Evolutionary conservation across 2,888 invertebrate species (phyloP), one percentile per base, ranked within the genome.

Genomic region (Serrognathus titanus): DNA sequence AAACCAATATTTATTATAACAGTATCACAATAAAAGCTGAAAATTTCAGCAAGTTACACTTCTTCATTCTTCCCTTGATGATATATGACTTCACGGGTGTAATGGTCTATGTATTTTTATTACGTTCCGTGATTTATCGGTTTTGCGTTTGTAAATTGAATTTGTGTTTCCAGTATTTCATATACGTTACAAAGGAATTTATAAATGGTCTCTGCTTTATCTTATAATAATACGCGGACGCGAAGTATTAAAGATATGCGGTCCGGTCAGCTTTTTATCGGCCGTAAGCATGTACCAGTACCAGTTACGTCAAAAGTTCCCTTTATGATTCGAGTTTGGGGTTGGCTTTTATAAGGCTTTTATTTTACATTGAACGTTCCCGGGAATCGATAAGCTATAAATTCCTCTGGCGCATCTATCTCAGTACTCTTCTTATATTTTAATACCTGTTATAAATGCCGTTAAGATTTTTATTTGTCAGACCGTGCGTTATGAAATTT

Each of bases 291-390:
- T 9, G 40, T 54, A 49, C 48, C 54, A 16, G 49, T 48, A 49
- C 49, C 41, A 49, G 48, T 49, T 49, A 54, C 49, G 54, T 49
- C 54, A 49, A 54, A 45, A 43, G 54, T 11, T 54, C 48, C 54
- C 48, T 54, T 54, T 48, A 54, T 54, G 35, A 54, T 40, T 54
- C 49, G 54, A 48, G 48, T 35, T 39, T 43, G 48, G 53, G 24
- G 24, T 7, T 45, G 24, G 45, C 51, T 39, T 45, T 43, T 31
- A 11, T 20, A 46, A 31, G 24, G 46, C 46, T 52, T 52, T 52
- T 52, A 52, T 52, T 52, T 47, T 52, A 52, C 46, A 52, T 52
- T 52, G 52, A 52, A 52, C 47, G 47, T 52, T 40, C 47, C 52
- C 46, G 46, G 46, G 38, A n/a, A 11, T 38, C 52, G 52, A 52